phyloP scores from a whole-genome alignment of 2,113 vertebrate genomes.

The Chelonoidis abingdonii region DNA sequence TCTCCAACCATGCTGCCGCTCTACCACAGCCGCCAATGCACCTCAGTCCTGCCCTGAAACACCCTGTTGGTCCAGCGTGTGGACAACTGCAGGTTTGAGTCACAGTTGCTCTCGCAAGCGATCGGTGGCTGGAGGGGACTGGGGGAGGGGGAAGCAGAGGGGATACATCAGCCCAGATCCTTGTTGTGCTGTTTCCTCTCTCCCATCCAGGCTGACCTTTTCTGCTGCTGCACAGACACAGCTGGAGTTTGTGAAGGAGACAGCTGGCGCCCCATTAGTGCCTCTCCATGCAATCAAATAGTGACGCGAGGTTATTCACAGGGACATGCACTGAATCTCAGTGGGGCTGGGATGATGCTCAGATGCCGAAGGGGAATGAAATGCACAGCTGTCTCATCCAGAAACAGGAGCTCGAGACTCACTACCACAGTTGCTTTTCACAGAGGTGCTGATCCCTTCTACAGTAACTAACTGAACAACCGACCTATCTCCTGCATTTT shows the following conservation, averaged over 20 bases:
- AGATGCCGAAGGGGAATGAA: not conserved
- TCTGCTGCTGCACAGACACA: not conserved
- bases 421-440: not conserved
- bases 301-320: not conserved
- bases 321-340: not conserved
- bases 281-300: not conserved
- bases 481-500: accelerated
- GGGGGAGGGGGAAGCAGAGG: not conserved
- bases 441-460: not conserved
- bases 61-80: not conserved
- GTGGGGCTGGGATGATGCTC: not conserved
- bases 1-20: not conserved
- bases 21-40: not conserved
- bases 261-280: constrained; percentile 26
- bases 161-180: not conserved
- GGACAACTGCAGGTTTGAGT: not conserved
- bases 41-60: not conserved
- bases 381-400: constrained; percentile 9
- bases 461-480: not conserved
- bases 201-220: not conserved
- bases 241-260: constrained; percentile 11
- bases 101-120: not conserved
- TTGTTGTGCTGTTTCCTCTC: not conserved
- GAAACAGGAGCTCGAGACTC: not conserved
- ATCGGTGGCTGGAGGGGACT: not conserved